phyloP scores from a whole-genome alignment of 1,140 invertebrate species.

The Metaphire vulgaris region DNA sequence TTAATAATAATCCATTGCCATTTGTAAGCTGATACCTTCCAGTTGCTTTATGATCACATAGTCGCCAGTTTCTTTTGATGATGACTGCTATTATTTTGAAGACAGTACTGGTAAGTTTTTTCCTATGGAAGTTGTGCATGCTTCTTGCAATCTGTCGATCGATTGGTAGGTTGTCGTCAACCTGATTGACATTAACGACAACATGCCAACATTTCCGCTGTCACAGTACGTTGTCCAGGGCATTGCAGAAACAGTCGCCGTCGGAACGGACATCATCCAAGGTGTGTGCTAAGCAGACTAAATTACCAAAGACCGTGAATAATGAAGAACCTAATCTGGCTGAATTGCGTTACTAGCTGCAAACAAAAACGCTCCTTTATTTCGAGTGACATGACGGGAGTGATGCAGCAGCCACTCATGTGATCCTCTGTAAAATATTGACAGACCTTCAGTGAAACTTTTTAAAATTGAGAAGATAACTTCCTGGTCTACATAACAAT shows the following conservation, averaged over 20 bases:
- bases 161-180: conserved; percentile 21
- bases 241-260: conserved; percentile 23
- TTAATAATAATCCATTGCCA: not conserved
- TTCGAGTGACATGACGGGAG: not conserved
- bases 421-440: not conserved
- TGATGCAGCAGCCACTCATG: not conserved
- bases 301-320: not conserved
- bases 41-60: not conserved
- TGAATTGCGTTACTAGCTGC: too few relatives aligned
- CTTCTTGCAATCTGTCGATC: not conserved
- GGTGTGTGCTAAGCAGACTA: not conserved
- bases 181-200: conserved; percentile 29
- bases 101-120: not conserved
- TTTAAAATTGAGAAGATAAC: too few relatives aligned
- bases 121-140: not conserved
- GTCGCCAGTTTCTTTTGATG: not conserved
- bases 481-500: too few relatives aligned
- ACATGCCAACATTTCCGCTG: conserved; percentile 30
- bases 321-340: too few relatives aligned
- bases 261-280: conserved; percentile 31
- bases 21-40: not conserved
- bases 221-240: conserved; percentile 30
- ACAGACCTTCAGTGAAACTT: not conserved
- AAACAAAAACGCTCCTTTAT: too few relatives aligned
- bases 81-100: not conserved